Percentiles rank a stretch among this genome's conserved stretches.
Evolutionary conservation across 2,113 vertebrate genomes (phyloP).

Genomic region (Microcebus lehilahytsara): DNA sequence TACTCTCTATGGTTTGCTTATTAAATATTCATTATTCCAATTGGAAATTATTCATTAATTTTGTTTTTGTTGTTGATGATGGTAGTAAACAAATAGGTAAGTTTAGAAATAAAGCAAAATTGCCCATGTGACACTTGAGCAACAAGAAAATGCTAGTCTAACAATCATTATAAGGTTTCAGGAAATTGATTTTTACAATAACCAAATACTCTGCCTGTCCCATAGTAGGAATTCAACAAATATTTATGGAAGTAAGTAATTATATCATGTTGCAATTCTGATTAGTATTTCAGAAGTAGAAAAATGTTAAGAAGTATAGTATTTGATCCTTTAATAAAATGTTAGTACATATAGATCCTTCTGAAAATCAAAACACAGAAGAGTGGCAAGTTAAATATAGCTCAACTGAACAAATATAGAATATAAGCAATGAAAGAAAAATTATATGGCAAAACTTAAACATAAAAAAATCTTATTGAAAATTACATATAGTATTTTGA

Average conservation of each 20-base stretch:
- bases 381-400: neutral
- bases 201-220: neutral
- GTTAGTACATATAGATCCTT: neutral
- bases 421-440: neutral
- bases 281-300: neutral
- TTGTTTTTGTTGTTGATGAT: neutral
- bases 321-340: neutral
- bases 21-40: neutral
- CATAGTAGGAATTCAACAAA: neutral
- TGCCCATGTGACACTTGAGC: neutral
- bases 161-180: too few species aligned
- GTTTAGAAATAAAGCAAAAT: neutral
- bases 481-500: neutral
- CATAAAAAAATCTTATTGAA: neutral
- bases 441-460: neutral
- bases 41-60: neutral
- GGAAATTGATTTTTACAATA: neutral
- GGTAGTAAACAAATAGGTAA: neutral
- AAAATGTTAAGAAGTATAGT: neutral
- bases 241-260: neutral
- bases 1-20: neutral
- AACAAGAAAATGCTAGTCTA: neutral
- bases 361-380: neutral
- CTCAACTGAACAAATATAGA: neutral
- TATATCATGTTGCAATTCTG: neutral